phyloP scores from a whole-genome alignment of 2,888 invertebrate genomes.

The Melitaea athalia region DNA sequence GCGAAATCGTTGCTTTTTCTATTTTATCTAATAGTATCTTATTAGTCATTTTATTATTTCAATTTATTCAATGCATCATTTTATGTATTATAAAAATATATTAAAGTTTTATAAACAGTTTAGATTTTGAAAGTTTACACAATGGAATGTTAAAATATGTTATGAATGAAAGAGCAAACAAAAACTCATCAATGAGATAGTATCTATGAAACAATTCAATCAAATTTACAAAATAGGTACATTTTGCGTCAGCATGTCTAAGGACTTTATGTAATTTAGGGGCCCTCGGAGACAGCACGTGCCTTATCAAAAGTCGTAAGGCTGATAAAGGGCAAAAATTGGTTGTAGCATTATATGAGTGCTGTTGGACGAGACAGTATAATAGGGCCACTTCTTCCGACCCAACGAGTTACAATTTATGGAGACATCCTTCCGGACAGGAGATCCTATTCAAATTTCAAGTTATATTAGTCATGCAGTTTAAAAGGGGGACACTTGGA shows the following conservation, averaged over 20 bases:
- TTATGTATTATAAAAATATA: no score
- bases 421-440: slow-evolving; percentile 12
- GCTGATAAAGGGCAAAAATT: slow-evolving; percentile 57
- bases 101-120: background rate
- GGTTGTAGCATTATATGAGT: slow-evolving; percentile 38
- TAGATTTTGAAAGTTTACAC: background rate
- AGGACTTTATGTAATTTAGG: slow-evolving; percentile 50
- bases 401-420: slow-evolving; percentile 8
- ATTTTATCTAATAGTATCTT: no score
- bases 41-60: no score
- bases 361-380: slow-evolving; percentile 9
- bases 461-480: background rate
- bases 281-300: slow-evolving; percentile 53
- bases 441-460: slow-evolving; percentile 3
- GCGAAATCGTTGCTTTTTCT: no score
- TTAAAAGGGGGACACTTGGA: background rate
- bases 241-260: slow-evolving; percentile 29
- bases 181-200: background rate
- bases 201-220: background rate
- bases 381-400: slow-evolving; percentile 6
- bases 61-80: no score
- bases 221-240: slow-evolving; percentile 1
- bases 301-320: slow-evolving; percentile 58
- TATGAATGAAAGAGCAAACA: background rate
- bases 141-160: background rate